phyloP scores from a whole-genome alignment of 2,113 vertebrate genomes.

The Microtus richardsoni region DNA sequence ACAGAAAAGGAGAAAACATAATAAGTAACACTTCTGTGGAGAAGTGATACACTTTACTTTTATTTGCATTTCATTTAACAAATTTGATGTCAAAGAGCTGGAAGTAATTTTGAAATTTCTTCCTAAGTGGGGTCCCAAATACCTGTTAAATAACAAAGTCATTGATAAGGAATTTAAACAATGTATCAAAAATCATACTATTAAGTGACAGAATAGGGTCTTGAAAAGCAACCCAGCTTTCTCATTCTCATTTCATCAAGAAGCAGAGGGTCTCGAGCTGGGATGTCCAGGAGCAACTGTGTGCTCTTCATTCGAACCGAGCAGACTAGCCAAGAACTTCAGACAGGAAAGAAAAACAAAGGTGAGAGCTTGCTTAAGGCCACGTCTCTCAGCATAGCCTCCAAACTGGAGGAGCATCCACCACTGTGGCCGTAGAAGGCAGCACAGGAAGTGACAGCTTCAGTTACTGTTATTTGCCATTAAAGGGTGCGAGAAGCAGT shows the following conservation, averaged over 20 bases:
- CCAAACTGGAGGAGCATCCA: background rate
- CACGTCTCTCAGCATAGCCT: background rate
- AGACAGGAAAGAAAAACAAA: background rate
- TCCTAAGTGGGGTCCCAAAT: background rate
- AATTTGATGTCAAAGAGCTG: background rate
- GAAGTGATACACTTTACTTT: background rate
- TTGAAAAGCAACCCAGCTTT: constrained; percentile 6
- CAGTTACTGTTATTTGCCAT: constrained; percentile 27
- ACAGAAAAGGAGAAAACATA: background rate
- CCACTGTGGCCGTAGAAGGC: background rate
- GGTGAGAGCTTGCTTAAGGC: background rate
- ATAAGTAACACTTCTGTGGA: background rate
- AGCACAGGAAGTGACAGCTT: constrained; percentile 53
- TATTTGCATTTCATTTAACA: background rate
- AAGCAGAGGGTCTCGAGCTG: background rate
- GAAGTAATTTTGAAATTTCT: background rate
- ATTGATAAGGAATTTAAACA: background rate
- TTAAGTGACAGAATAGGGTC: background rate
- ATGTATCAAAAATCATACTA: background rate
- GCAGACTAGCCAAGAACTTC: background rate
- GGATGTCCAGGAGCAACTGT: background rate
- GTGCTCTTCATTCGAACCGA: background rate
- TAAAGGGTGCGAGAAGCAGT: background rate
- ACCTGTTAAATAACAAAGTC: background rate
- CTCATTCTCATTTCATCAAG: background rate